Percentiles rank a stretch among this genome's conserved stretches.
Conservation (phyloP, 2,888 invertebrate genomes). For the Philaethria dido region DNA sequence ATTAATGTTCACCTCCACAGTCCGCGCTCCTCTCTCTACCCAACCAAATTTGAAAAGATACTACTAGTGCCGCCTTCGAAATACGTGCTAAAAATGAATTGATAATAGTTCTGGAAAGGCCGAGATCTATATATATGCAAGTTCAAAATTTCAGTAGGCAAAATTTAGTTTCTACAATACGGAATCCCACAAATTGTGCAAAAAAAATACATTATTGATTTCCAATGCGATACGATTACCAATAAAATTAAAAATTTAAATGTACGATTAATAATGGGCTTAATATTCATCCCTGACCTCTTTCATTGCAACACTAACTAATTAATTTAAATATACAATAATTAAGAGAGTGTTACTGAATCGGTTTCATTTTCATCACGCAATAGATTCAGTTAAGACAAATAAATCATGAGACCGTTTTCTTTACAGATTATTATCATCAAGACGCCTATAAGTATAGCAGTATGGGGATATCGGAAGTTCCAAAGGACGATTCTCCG, state of each 20-base stretch:
- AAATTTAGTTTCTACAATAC: neutral
- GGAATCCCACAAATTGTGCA: neutral
- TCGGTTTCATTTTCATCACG: constrained; percentile 16
- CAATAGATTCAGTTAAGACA: constrained; percentile 10
- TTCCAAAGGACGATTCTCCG: constrained; percentile 66
- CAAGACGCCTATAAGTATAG: constrained; percentile 69
- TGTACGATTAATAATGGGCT: constrained; percentile 24
- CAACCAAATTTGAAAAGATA: too few relatives aligned
- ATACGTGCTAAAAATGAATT: too few relatives aligned
- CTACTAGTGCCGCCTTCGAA: too few relatives aligned
- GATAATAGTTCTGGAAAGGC: too few relatives aligned
- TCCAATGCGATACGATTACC: constrained; percentile 10
- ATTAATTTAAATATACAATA: constrained; percentile 25
- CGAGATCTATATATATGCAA: too few relatives aligned
- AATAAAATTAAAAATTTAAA: constrained; percentile 32
- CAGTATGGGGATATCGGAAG: constrained; percentile 72
- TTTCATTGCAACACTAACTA: constrained; percentile 15
- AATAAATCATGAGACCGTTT: neutral
- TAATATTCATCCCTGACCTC: constrained; percentile 36
- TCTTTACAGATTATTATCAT: constrained; percentile 71
- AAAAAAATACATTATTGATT: constrained; percentile 15
- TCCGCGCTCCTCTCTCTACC: too few relatives aligned
- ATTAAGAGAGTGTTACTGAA: constrained; percentile 10
- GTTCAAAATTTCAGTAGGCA: neutral
- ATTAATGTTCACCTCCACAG: too few relatives aligned